These are phyloP conservation scores for Acromyrmex heyeri DNA, from an alignment of 1,140 invertebrate genomes.

Conservation along the genomic window DNA sequence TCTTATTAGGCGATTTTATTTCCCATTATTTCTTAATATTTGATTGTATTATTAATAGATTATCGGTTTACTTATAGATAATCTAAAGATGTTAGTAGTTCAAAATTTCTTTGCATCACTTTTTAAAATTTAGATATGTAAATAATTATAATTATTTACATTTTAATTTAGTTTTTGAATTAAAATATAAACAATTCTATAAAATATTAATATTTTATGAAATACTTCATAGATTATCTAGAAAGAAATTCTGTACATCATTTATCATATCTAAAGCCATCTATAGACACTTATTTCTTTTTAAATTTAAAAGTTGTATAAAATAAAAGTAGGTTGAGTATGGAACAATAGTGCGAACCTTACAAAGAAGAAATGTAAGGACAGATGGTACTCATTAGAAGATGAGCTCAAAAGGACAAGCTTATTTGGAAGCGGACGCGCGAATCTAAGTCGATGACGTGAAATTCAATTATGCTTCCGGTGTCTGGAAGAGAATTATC, in stretches of 20 bases:
- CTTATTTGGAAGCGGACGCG: constrained; percentile 44
- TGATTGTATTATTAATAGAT: not conserved
- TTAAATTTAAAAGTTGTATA: not conserved
- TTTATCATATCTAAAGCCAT: not conserved
- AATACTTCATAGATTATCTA: not conserved
- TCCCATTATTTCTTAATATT: not conserved
- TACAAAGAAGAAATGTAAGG: constrained; percentile 10
- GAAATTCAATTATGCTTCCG: constrained; percentile 61
- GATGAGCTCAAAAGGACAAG: constrained; percentile 27
- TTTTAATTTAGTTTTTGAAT: not conserved
- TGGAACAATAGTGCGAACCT: not conserved
- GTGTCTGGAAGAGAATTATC: constrained; percentile 58
- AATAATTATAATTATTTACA: not conserved
- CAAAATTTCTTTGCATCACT: not conserved
- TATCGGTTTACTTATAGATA: not conserved
- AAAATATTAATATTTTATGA: not conserved
- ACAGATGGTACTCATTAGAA: constrained; percentile 50
- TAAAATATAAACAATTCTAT: not conserved
- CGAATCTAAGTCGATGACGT: constrained; percentile 58
- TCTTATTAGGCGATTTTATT: constrained; percentile 1
- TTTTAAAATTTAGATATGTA: not conserved
- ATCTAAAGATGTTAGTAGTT: not conserved
- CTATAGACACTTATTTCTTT: constrained; percentile 11
- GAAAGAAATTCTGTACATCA: not conserved
- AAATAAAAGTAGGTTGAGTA: constrained; percentile 48